Evolutionary conservation across 2,113 vertebrate species (phyloP), one percentile per base, ranked within the genome.

Genomic region (Crotalus tigris): DNA sequence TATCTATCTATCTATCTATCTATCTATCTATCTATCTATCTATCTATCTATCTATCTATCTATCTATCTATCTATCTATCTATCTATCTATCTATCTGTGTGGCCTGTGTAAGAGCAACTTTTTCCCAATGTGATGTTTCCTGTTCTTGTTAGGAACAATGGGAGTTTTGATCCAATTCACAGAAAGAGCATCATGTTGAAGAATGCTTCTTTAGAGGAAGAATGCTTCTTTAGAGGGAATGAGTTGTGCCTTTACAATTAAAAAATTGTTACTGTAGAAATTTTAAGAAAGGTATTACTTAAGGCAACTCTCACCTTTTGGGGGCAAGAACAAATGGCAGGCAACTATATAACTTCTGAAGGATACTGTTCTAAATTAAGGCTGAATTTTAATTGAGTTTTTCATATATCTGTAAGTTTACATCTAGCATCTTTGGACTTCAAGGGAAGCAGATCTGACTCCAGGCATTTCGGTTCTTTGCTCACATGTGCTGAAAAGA

Each of bases 11-110:
- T 2, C 58, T 26, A 0, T 9, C 23, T 10, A 0, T 24, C 24
- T 26, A 0, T 5, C 58, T 3, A 0, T 17, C 19, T 9, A 0
- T 2, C 58, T 24, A 0, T 2, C 58, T 26, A 0, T 9, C 23
- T 10, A 0, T 24, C 58, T 10, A 0, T 8, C 58, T 9, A 0
- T 39, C 39, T 39, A 39, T 39, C 39, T 39, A 39, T 39, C 39
- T 39, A 39, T 39, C 39, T 39, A 39, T 39, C 24, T 26, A 0
- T 5, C 58, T 3, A 0, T 17, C 19, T 9, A 0, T 2, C 58
- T 24, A 0, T 2, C 58, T 26, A 0, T 9, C 23, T 10, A 0
- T 24, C 58, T 10, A 0, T 8, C 58, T 9, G 2, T 8, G 6
- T 59, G 6, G 6, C 23, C 21, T 23, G 57, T 23, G 21, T 64